Conservation (phyloP, 2,113 vertebrate genomes). For the Octodon degus region DNA sequence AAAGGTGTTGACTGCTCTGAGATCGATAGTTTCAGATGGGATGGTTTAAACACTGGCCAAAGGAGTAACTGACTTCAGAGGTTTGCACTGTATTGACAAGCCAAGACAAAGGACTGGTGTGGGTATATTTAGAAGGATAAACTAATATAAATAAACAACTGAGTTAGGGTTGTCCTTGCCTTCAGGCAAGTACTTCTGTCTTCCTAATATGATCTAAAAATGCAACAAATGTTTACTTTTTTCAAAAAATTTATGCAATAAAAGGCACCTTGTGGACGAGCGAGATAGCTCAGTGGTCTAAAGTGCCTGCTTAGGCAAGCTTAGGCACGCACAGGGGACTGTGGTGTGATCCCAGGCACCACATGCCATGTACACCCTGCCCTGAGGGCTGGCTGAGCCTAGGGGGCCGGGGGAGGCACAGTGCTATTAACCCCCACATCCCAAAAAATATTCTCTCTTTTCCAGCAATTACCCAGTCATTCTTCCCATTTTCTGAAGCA, state of each 20-base stretch:
- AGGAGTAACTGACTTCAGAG: not conserved
- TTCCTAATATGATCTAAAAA: not conserved
- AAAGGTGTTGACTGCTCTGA: not conserved
- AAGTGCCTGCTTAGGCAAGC: too few relatives aligned
- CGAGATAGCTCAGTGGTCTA: too few relatives aligned
- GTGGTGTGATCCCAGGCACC: too few relatives aligned
- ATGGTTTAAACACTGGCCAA: not conserved
- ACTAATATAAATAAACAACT: conserved; percentile 17
- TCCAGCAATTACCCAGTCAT: too few relatives aligned
- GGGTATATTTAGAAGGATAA: not conserved
- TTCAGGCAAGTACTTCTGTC: not conserved
- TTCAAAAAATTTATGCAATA: not conserved
- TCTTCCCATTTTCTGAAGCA: not conserved
- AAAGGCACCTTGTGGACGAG: not conserved
- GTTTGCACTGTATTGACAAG: not conserved
- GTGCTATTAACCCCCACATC: not conserved
- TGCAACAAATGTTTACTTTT: not conserved
- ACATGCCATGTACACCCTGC: too few relatives aligned
- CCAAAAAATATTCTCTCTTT: not conserved
- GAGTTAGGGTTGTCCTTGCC: not conserved
- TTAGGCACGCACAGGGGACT: too few relatives aligned
- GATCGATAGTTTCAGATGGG: not conserved
- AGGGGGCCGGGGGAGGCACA: not conserved
- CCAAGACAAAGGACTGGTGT: not conserved
- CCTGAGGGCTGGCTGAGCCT: too few relatives aligned